A percentile compares a stretch with the other conserved stretches of the same genome.
Evolutionary conservation across 2,797 vertebrate genomes (phyloP).

Genomic region (Gymnodraco acuticeps): DNA sequence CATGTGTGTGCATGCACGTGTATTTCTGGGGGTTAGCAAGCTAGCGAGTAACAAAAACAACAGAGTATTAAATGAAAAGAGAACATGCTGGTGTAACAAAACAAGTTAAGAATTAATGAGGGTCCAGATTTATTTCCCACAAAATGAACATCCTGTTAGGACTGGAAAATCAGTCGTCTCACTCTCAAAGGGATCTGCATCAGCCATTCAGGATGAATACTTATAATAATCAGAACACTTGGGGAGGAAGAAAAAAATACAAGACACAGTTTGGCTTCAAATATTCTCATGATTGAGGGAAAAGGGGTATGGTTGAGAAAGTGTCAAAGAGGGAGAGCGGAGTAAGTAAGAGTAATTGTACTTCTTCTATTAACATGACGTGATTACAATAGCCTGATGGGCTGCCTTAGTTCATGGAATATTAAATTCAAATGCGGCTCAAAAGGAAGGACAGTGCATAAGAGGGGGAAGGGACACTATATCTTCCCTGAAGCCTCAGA

Average conservation of each 20-base stretch:
- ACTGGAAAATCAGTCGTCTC: constrained; percentile 91
- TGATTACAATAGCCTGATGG: constrained; percentile 95
- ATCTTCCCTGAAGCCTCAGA: constrained; percentile 47
- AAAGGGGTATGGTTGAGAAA: constrained; percentile 60
- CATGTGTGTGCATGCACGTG: constrained; percentile 7
- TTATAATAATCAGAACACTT: constrained; percentile 90
- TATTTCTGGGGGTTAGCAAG: constrained; percentile 11
- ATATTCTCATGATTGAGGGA: constrained; percentile 77
- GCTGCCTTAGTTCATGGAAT: constrained; percentile 97
- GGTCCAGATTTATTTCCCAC: constrained; percentile 80
- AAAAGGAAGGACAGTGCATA: constrained; percentile 89
- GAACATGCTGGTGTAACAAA: constrained; percentile 40
- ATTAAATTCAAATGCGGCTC: constrained; percentile 97
- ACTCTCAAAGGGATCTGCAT: constrained; percentile 87
- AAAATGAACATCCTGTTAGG: constrained; percentile 90
- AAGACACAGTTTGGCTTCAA: constrained; percentile 90
- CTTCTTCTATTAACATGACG: constrained; percentile 97
- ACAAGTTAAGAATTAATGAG: constrained; percentile 48
- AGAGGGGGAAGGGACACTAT: constrained; percentile 60
- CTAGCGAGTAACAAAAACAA: constrained; percentile 27
- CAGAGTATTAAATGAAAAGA: constrained; percentile 64
- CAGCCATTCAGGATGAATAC: constrained; percentile 90
- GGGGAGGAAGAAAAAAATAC: constrained; percentile 71
- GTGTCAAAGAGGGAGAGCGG: constrained; percentile 73
- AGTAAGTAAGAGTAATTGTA: constrained; percentile 92